A percentile compares a stretch with the other conserved stretches of the same genome.
These are phyloP conservation scores for Trilocha varians DNA, from an alignment of 2,888 invertebrate species.

Conservation along the genomic window DNA sequence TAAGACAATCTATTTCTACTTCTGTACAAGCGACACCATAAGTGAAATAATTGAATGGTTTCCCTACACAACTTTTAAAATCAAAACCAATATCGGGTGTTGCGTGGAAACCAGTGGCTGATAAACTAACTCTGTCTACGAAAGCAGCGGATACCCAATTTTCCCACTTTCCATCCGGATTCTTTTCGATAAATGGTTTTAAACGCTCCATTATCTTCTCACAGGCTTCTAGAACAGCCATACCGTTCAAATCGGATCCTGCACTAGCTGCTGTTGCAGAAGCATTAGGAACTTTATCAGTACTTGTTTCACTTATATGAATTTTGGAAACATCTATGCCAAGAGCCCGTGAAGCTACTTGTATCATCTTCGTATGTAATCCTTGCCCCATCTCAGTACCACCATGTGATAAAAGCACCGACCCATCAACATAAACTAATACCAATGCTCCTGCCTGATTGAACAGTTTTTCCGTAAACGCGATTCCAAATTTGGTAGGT, in stretches of 20 bases:
- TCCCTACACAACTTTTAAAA: constrained; percentile 79
- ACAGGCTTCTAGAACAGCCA: constrained; percentile 91
- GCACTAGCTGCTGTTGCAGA: constrained; percentile 92
- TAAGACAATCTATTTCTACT: constrained; percentile 94
- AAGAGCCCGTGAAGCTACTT: constrained; percentile 85
- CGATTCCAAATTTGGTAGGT: constrained; percentile 89
- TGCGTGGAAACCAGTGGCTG: constrained; percentile 87
- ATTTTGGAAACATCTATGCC: constrained; percentile 81
- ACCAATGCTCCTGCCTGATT: constrained; percentile 93
- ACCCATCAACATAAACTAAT: constrained; percentile 90
- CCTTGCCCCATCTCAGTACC: constrained; percentile 99
- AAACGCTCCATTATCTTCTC: constrained; percentile 80
- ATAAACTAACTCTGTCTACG: constrained; percentile 82
- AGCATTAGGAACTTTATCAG: constrained; percentile 94
- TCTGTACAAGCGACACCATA: constrained; percentile 90
- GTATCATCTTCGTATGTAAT: constrained; percentile 95
- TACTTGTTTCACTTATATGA: constrained; percentile 86
- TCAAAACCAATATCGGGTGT: constrained; percentile 83
- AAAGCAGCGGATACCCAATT: constrained; percentile 87
- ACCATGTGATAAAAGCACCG: constrained; percentile 90
- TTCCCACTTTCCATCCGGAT: constrained; percentile 88
- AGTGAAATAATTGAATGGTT: constrained; percentile 87
- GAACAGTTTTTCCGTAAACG: constrained; percentile 82
- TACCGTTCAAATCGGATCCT: constrained; percentile 92
- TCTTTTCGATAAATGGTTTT: constrained; percentile 79